phyloP scores from a whole-genome alignment of 2,113 vertebrate genomes.

The Athene cunicularia region DNA sequence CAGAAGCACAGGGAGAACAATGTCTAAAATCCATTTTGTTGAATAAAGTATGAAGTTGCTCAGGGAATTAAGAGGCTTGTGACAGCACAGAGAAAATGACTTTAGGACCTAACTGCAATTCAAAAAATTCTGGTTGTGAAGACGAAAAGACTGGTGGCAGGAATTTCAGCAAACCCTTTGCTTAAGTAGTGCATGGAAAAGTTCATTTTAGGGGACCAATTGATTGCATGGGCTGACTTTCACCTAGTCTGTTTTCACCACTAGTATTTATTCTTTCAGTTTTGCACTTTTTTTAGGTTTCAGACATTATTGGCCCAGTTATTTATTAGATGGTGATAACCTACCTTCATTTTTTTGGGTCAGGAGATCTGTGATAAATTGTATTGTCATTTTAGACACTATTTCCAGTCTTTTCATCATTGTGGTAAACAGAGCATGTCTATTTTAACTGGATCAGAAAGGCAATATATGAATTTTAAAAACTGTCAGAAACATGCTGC shows the following conservation, averaged over 20 bases:
- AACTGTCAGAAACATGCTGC: neutral
- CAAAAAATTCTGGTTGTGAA: neutral
- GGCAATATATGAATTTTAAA: neutral
- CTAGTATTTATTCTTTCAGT: neutral
- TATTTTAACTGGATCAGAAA: neutral
- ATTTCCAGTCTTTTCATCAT: neutral
- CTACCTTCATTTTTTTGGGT: neutral
- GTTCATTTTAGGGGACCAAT: neutral
- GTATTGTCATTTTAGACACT: neutral
- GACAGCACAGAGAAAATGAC: neutral
- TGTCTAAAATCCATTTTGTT: neutral
- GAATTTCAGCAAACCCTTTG: neutral
- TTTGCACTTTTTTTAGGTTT: neutral
- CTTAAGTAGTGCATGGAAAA: neutral
- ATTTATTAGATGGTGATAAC: neutral
- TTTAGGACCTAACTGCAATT: neutral
- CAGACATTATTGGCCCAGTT: neutral
- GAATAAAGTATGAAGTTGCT: neutral
- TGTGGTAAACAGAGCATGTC: neutral
- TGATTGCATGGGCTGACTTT: neutral
- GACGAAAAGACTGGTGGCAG: neutral
- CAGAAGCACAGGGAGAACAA: neutral
- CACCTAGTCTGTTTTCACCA: neutral
- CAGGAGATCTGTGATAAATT: neutral
- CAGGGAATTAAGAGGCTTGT: neutral